Conservation (phyloP, 2,888 invertebrate genomes). For the Papilio elwesi region DNA sequence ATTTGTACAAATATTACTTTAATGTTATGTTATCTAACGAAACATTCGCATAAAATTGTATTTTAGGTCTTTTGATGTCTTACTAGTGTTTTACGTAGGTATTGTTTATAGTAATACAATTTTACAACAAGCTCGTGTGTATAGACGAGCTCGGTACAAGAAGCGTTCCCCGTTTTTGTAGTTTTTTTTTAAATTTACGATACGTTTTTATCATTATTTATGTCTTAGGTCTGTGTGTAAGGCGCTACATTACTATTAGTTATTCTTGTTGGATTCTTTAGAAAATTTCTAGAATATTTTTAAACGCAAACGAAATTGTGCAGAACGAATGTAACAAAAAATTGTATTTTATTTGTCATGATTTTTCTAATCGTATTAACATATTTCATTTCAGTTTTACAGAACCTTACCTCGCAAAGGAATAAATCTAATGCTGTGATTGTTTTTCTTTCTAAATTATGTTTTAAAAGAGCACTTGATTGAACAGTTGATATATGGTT, state of each 20-base stretch:
- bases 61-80: conserved; percentile 51
- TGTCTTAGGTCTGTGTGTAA: conserved; percentile 28
- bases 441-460: conserved; percentile 21
- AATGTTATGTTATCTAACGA: not conserved
- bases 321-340: not conserved
- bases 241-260: conserved; percentile 15
- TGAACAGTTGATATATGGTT: conserved; percentile 42
- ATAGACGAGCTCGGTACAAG: conserved; percentile 20
- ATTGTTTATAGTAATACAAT: conserved; percentile 69
- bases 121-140: conserved; percentile 54
- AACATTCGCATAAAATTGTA: not conserved
- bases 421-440: conserved; percentile 10
- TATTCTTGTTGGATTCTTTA: conserved; percentile 26
- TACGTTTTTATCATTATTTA: conserved; percentile 39
- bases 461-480: conserved; percentile 46
- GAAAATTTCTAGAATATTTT: conserved; percentile 18
- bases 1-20: not conserved
- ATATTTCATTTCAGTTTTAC: conserved; percentile 1
- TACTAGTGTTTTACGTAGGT: conserved; percentile 71
- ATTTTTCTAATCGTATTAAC: conserved; percentile 13
- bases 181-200: conserved; percentile 31
- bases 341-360: too few relatives aligned
- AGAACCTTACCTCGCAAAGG: too few relatives aligned
- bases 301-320: conserved; percentile 3
- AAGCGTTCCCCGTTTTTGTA: conserved; percentile 8